Base-by-base conservation (phyloP, 2,113 vertebrate genomes). In the Notechis scutatus region DNA sequence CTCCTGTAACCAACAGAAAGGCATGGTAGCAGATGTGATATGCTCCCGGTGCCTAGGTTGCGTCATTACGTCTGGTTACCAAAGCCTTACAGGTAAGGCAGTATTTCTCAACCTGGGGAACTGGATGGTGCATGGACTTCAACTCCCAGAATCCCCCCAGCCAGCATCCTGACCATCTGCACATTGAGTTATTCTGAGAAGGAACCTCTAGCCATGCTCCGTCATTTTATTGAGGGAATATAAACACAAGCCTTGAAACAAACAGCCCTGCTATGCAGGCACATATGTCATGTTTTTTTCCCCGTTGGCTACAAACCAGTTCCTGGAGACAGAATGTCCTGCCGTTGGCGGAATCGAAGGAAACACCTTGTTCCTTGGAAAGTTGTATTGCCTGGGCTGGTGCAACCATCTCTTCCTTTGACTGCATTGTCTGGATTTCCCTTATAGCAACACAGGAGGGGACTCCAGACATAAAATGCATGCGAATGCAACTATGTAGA, bases 321-420 rank as follows among this genome's bases (percentile, higher is more conserved):
- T 93, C 81, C 74, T 93, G 89, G 89, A 93, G 89, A 90, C 88
- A 20, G 89, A 90, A 87, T 87, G 92, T 64, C 89, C 39, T 89
- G 92, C 92, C 64, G 52, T 92, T 89, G 87, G 87, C 92, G 34
- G 87, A 90, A 93, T 93, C 74, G n/a, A 89, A 93, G 92, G 92
- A 93, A 93, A 90, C 92, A 93, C 92, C 92, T 93, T 93, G 92
- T 90, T 69, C 81, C 92, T 89, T 90, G 92, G 81, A 93, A 90
- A 90, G 89, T 57, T 52, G 81, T 6, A 7, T 8, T 26, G 56
- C 14, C 34, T 1, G 21, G 88, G 4, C 18, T 64, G 45, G 88
- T 9, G 4, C 89, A 90, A 15, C 56, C 64, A 23, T 47, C 88
- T 90, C 81, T 93, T 93, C 89, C 92, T 93, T 64, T n/a, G 54